These are phyloP conservation scores for Peromyscus maniculatus DNA, from an alignment of 2,113 vertebrate genomes.

Conservation along the genomic window DNA sequence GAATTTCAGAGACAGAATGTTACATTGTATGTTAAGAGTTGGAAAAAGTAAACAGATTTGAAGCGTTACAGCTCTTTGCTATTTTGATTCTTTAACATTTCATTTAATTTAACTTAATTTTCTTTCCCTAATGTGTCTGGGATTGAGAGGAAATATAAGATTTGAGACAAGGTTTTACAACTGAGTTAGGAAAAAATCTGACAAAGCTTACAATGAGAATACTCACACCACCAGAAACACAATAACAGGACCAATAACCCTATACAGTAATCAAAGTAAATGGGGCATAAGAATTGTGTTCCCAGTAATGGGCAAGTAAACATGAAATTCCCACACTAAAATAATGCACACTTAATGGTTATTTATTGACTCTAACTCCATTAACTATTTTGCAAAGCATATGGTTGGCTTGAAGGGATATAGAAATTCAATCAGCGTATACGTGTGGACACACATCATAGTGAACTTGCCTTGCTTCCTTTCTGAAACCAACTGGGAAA, in stretches of 20 bases:
- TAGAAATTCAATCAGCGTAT: constrained; percentile 59
- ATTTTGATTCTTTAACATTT: constrained; percentile 46
- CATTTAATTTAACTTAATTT: constrained; percentile 34
- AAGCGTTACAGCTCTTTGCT: neutral
- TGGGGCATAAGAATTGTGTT: constrained; percentile 61
- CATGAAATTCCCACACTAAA: constrained; percentile 75
- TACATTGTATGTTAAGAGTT: neutral
- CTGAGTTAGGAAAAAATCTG: constrained; percentile 67
- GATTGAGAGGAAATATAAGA: constrained; percentile 64
- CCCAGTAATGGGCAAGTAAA: constrained; percentile 57
- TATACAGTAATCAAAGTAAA: constrained; percentile 73
- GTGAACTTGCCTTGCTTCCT: neutral
- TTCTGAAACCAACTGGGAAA: constrained; percentile 29
- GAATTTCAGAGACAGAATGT: neutral
- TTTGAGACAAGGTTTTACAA: constrained; percentile 64
- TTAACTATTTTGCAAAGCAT: constrained; percentile 67
- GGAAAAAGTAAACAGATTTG: constrained; percentile 39
- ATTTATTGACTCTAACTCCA: constrained; percentile 78
- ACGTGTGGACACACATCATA: neutral
- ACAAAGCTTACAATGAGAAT: constrained; percentile 68
- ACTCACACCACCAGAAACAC: constrained; percentile 65
- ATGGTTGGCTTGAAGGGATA: constrained; percentile 52
- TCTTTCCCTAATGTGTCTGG: constrained; percentile 70
- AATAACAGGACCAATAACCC: constrained; percentile 23
- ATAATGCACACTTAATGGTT: constrained; percentile 69